Conservation (phyloP, 2,113 vertebrate species). For the Anoplopoma fimbria region DNA sequence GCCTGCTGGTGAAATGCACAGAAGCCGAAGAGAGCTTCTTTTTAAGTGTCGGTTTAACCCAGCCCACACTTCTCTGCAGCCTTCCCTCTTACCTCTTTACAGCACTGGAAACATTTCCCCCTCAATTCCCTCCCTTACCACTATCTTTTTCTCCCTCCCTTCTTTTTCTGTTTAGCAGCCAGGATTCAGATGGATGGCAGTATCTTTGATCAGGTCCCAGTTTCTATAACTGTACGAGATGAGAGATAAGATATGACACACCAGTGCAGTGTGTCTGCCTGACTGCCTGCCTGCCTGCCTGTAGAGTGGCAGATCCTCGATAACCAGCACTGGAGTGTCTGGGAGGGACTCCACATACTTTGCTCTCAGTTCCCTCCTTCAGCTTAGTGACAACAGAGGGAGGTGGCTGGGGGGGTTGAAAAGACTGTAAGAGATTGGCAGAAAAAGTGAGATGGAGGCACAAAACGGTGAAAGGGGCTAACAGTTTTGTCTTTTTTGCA, state of each 20-base stretch:
- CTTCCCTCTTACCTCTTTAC: constrained; percentile 67
- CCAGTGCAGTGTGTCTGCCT: too few species aligned
- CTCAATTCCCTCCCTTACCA: not conserved
- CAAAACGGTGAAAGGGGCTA: too few species aligned
- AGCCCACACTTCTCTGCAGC: constrained; percentile 79
- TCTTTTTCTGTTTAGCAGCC: constrained; percentile 3
- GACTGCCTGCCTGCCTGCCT: constrained; percentile 27
- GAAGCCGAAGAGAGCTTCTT: constrained; percentile 62
- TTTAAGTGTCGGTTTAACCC: constrained; percentile 82
- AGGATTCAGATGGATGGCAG: constrained; percentile 6
- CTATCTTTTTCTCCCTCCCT: constrained; percentile 25
- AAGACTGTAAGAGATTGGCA: too few species aligned
- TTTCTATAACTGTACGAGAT: constrained; percentile 30
- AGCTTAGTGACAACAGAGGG: too few species aligned
- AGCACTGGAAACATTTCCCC: constrained; percentile 29
- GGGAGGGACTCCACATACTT: constrained; percentile 69
- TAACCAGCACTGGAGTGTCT: constrained; percentile 47
- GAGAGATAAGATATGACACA: constrained; percentile 48
- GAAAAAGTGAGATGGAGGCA: too few species aligned
- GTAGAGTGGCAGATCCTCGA: constrained; percentile 26
- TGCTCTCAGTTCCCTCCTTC: constrained; percentile 56
- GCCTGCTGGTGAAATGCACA: constrained; percentile 55
- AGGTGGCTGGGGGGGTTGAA: too few species aligned
- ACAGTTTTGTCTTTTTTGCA: too few species aligned
- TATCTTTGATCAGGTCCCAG: constrained; percentile 40